Base-by-base conservation (phyloP, 2,797 vertebrate species). In the Sebastolobus alascanus region DNA sequence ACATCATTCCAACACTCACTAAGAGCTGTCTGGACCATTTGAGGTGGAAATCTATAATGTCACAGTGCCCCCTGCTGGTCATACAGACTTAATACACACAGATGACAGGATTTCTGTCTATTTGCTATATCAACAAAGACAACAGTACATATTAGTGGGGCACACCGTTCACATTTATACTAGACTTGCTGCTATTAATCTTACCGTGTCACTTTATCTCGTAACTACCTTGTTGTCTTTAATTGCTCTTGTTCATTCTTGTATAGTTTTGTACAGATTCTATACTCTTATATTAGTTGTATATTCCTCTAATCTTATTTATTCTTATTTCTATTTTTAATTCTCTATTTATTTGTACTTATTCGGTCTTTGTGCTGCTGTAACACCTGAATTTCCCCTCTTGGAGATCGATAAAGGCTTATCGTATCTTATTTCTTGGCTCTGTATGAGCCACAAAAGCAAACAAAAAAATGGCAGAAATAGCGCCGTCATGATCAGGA, bases 31-130 rank as follows among this genome's bases (percentile, higher is more conserved):
- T 40, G 64, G 27, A 29, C 35, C 1, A 1, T 37, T 5, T 16
- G 1, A 61, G 4, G 25, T 13, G 67, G 58, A 46, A 38, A 77
- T 82, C 7, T 76, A 8, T 68, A 46, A 65, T 56, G 63, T 55
- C 83, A 90, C 84, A 95, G 84, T 88, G 93, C 90, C 94, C 91
- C 86, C 94, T 94, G 87, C 52, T 92, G 92, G 81, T 61, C 52
- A 78, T 0, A 33, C 6, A 40, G 37, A 50, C 16, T n/a, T 33
- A 68, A 60, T 72, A 61, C 79, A 84, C 12, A 38, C 40, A 38
- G 7, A 40, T 46, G 8, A 22, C 12, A 31, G 46, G 16, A 29
- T 25, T 9, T 77, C 8, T 43, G 40, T 37, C 43, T 46, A 46
- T 18, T 46, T 1, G 43, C 43, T 46, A 46, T 46, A 46, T 46